Evolutionary conservation across 2,113 vertebrate genomes (phyloP).

Genomic region (Megaptera novaeangliae): DNA sequence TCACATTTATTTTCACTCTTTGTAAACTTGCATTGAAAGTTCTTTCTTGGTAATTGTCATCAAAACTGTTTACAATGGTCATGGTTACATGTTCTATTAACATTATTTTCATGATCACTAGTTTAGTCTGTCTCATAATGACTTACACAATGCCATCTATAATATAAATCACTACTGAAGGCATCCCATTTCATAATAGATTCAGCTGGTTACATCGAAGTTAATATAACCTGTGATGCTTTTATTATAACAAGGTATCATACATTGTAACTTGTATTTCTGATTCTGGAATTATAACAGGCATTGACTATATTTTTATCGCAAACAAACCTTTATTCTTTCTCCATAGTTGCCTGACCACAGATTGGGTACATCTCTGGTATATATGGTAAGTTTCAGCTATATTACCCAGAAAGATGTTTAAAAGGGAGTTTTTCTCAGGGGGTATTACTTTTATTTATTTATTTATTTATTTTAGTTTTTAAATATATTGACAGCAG

Average conservation of each 20-base stretch:
- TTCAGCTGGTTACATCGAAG: neutral
- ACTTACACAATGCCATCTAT: neutral
- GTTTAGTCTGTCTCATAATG: neutral
- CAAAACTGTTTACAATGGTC: neutral
- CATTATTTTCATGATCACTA: neutral
- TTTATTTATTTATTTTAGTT: neutral
- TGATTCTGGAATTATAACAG: neutral
- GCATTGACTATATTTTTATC: neutral
- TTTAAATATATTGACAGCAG: neutral
- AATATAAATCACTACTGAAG: neutral
- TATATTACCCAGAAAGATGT: neutral
- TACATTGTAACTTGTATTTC: neutral
- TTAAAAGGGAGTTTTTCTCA: neutral
- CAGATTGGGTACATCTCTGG: constrained; percentile 82
- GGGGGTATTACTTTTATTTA: neutral
- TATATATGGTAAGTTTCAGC: constrained; percentile 83
- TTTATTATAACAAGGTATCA: neutral
- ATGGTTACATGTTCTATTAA: neutral
- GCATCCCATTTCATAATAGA: neutral
- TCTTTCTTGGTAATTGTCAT: neutral
- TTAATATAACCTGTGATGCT: neutral
- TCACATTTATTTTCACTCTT: neutral
- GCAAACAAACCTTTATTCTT: constrained; percentile 36
- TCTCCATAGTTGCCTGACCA: constrained; percentile 77
- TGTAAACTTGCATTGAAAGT: neutral